These are phyloP conservation scores for Limenitis arthemis DNA, from an alignment of 2,888 invertebrate species.

Conservation along the genomic window DNA sequence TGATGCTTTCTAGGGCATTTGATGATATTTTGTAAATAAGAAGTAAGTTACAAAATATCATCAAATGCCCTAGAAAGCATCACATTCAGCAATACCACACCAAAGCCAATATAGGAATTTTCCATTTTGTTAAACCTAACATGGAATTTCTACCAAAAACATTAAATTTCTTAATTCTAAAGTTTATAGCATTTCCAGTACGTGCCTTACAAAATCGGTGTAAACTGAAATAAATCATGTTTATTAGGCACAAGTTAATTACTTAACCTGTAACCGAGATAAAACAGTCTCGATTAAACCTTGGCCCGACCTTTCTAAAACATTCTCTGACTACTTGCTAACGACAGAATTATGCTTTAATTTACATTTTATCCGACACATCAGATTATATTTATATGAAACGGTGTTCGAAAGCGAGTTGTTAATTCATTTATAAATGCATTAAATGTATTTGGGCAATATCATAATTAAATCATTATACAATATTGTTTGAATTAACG, in stretches of 20 bases:
- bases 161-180: neutral
- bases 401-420: too few species aligned
- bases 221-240: neutral
- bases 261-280: constrained; percentile 18
- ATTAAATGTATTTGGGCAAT: too few species aligned
- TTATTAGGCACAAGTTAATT: constrained; percentile 31
- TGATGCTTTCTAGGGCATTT: too few species aligned
- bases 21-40: neutral
- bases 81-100: too few species aligned
- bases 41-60: neutral
- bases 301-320: constrained; percentile 45
- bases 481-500: too few species aligned
- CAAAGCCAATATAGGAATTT: too few species aligned
- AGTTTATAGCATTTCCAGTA: neutral
- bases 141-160: neutral
- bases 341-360: constrained; percentile 20
- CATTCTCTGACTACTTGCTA: constrained; percentile 34
- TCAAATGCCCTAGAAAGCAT: too few species aligned
- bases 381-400: neutral
- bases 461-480: too few species aligned
- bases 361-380: constrained; percentile 10
- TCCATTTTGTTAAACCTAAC: too few species aligned
- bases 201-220: neutral
- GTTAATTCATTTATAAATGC: too few species aligned
- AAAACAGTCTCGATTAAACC: constrained; percentile 29